Evolutionary conservation across 2,797 vertebrate genomes (phyloP), one percentile per base, ranked within the genome.

Genomic region (Tangara arthus): DNA sequence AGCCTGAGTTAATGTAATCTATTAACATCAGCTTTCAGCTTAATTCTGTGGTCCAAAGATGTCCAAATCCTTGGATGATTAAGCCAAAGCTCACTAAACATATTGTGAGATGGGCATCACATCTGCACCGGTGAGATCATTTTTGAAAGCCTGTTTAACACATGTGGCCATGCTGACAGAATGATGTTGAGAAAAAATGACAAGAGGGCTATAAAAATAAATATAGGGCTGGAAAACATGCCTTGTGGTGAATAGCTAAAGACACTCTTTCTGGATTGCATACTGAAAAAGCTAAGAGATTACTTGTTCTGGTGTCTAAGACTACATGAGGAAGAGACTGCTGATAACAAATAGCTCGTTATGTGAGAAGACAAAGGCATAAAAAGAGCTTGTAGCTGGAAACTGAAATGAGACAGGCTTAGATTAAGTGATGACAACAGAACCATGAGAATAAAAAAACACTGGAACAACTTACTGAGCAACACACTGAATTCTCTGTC

Each of bases 281-380:
- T 60, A 39, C 35, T 64, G 32, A 78, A 94, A 92, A 94, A 22
- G 37, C 63, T 70, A 53, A 59, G 80, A 86, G 52, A 92, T 90
- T 65, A 88, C 66, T 81, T 75, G 79, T 88, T 86, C 79, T 91
- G 55, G 79, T 72, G 65, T 69, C 72, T 89, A 66, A 72, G 76
- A 94, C 63, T 63, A 92, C 50, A 87, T 13, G 46, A 65, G 79
- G 37, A 94, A 92, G 76, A 89, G 82, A 79, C 66, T 53, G 59
- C 55, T 84, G 86, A 84, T 92, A 94, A 95, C 85, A 95, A 94
- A 95, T 34, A 83, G 87, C 59, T 92, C 12, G 8, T 93, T 91
- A 91, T 63, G 59, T 52, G 24, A 93, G 72, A 85, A 95, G 76
- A 94, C 77, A 91, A 93, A 93, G 50, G 69, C 79, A 91, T 63